phyloP scores from a whole-genome alignment of 1,140 invertebrate genomes.

The Lepeophtheirus salmonis region DNA sequence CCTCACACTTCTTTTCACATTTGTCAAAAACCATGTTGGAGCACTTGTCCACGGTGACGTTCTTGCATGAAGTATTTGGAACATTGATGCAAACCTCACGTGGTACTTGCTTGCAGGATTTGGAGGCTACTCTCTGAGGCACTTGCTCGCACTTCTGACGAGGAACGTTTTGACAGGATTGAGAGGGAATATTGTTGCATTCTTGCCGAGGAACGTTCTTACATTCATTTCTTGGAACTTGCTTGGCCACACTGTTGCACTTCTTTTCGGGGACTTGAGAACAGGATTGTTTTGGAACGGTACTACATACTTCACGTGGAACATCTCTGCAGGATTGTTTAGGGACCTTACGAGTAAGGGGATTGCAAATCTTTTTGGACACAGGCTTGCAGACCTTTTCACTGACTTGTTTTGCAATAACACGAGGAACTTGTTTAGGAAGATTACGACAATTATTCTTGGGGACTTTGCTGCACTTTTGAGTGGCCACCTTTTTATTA shows the following conservation, averaged over 20 bases:
- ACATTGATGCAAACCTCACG: conserved; percentile 5
- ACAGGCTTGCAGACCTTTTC: conserved; percentile 4
- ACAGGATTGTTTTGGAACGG: conserved; percentile 11
- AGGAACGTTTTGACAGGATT: conserved; percentile 1
- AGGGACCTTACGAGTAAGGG: conserved; percentile 5
- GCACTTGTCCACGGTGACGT: conserved; percentile 2
- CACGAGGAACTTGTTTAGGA: conserved; percentile 4
- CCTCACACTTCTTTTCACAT: conserved; percentile 13
- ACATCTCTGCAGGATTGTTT: conserved; percentile 11
- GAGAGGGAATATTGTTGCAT: conserved; percentile 5
- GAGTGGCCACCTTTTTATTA: conserved; percentile 1
- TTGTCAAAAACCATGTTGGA: neutral
- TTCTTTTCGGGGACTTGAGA: neutral
- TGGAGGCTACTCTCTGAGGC: neutral
- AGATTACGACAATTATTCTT: conserved; percentile 14
- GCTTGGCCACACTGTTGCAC: neutral
- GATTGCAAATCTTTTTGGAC: conserved; percentile 8
- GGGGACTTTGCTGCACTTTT: conserved; percentile 1
- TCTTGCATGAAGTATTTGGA: conserved; percentile 1
- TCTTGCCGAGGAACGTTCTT: neutral
- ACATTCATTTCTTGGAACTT: neutral
- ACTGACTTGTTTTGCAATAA: neutral
- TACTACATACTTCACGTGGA: conserved; percentile 3
- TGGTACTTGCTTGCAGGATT: conserved; percentile 4
- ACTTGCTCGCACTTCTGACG: conserved; percentile 2